Evolutionary conservation across 2,888 invertebrate genomes (phyloP).

Genomic region (Stenichneumon culpator): DNA sequence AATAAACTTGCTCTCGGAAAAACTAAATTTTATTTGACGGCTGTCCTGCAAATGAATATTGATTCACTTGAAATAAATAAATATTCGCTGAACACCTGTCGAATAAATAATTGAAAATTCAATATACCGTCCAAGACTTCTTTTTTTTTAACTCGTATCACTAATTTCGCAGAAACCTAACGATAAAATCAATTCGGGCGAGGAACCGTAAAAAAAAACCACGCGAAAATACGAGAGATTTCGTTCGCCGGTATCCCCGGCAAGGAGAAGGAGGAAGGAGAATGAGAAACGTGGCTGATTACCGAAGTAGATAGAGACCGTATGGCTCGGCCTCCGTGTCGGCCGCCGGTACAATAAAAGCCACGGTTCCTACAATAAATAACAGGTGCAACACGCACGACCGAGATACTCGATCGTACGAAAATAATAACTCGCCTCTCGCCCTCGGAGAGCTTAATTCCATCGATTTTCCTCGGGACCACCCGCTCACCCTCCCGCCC

Average conservation of each 20-base stretch:
- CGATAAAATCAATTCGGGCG: neutral
- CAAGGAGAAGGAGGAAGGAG: neutral
- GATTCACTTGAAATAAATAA: too few relatives aligned
- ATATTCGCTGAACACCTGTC: too few relatives aligned
- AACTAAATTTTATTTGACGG: neutral
- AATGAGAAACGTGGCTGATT: conserved; percentile 8
- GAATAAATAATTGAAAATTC: too few relatives aligned
- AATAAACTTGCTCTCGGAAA: neutral
- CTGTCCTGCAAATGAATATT: neutral
- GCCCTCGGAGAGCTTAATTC: conserved; percentile 66
- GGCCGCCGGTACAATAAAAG: conserved; percentile 23
- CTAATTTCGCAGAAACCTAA: neutral
- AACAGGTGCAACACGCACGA: conserved; percentile 24
- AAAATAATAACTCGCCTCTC: conserved; percentile 48
- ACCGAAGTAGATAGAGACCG: conserved; percentile 19
- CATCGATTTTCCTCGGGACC: conserved; percentile 71
- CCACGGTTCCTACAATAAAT: conserved; percentile 19
- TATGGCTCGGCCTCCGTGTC: neutral
- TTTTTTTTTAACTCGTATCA: neutral
- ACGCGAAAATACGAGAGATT: neutral
- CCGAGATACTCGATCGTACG: conserved; percentile 20
- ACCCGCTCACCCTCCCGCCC: conserved; percentile 5
- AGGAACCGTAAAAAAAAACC: neutral
- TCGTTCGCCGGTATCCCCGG: neutral
- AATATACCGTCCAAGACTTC: too few relatives aligned